phyloP scores from a whole-genome alignment of 92 coral and sea anemone genomes.

The Metridium senile region DNA sequence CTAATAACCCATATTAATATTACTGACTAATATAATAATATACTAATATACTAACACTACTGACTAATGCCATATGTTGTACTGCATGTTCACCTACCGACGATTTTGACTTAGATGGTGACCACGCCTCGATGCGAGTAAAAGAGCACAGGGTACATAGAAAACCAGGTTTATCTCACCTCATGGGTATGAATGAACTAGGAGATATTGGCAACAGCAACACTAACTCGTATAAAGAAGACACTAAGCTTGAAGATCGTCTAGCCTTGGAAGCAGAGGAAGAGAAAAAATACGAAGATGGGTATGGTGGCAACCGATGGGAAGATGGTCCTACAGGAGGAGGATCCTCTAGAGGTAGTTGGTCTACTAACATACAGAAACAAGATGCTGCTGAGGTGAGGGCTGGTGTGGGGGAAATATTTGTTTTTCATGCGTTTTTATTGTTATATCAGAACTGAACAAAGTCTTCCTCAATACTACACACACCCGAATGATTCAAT shows the following conservation, averaged over 20 bases:
- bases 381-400: slow-evolving; percentile 92
- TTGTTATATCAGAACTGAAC: no score
- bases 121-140: slow-evolving; percentile 52
- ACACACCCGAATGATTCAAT: no score
- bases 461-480: no score
- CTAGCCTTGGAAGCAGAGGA: slow-evolving; percentile 98
- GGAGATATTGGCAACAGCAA: slow-evolving; percentile 54
- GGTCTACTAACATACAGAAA: slow-evolving; percentile 75
- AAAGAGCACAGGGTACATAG: slow-evolving; percentile 79
- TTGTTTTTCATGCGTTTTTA: no score
- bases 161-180: slow-evolving; percentile 69
- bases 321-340: slow-evolving; percentile 61
- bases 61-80: background rate
- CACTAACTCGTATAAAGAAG: slow-evolving; percentile 76
- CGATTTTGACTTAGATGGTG: slow-evolving; percentile 40
- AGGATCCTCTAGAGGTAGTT: slow-evolving; percentile 49
- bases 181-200: slow-evolving; percentile 72
- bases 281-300: slow-evolving; percentile 89
- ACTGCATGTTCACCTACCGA: background rate
- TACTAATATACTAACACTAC: background rate
- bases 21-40: background rate
- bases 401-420: background rate
- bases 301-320: slow-evolving; percentile 73
- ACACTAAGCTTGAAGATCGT: slow-evolving; percentile 86
- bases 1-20: background rate